Base-by-base conservation (phyloP, 2,113 vertebrate genomes). In the Paracanthobrama guichenoti region DNA sequence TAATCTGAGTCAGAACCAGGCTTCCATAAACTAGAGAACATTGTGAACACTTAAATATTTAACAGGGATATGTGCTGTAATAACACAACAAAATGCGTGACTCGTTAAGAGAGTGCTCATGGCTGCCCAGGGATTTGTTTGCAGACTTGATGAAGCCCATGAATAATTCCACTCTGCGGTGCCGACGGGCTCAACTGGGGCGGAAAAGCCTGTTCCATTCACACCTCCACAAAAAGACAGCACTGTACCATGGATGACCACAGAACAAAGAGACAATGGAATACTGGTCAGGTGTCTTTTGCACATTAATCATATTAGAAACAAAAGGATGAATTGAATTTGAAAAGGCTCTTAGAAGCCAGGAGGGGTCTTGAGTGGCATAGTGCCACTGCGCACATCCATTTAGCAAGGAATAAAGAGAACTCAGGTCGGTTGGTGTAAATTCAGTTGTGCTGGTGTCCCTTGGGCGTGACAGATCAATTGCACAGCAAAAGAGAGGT, bases 41-140 rank as follows among this genome's bases (percentile, higher is more conserved):
- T 74, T 79, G 71, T 84, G 87, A 84, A 69, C 82, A 84, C 55
- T 42, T 59, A 83, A 82, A 89, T n/a, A 84, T 89, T 91, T 87
- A 89, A 18, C 60, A 81, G 60, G 59, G 60, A 50, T 67, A 14
- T 69, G 28, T 66, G 79, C 22, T 79, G 57, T 87, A 86, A 85
- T 80, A 83, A 9, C 44, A 78, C 85, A 72, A 72, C 53, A 76
- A 24, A 78, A 84, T 82, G 7, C 13, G 39, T 85, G 84, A 90
- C 83, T 86, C 85, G 42, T 66, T 80, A 67, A 80, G 42, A 66
- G 59, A 2, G 24, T 0, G 10, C 20, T 48, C n/a, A 53, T 79
- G 62, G 64, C 39, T 71, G 66, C 80, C 85, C 85, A 84, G 59
- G 44, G 53, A 35, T 64, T 50, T 86, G 75, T 79, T 82, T 75